A percentile compares a stretch with the other conserved stretches of the same genome.
phyloP scores from a whole-genome alignment of 2,888 invertebrate genomes.

The Halictus quadricinctus region DNA sequence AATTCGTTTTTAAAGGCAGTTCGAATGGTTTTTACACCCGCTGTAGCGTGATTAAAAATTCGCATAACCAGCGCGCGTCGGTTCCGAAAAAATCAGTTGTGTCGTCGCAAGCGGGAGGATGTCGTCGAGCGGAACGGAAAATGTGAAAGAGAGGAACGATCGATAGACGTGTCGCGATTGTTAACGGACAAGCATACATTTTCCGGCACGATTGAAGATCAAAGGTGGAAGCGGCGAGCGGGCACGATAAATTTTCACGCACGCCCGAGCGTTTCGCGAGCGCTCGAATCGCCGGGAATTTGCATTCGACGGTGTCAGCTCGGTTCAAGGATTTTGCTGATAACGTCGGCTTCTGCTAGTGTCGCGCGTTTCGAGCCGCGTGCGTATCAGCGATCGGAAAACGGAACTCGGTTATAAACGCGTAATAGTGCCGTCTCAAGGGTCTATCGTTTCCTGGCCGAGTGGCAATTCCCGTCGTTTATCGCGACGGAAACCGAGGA shows the following conservation, averaged over 20 bases:
- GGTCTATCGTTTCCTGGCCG: neutral
- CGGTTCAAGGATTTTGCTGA: constrained; percentile 37
- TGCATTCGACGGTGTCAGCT: constrained; percentile 38
- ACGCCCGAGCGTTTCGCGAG: constrained; percentile 5
- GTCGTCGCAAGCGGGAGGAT: neutral
- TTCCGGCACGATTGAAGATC: neutral
- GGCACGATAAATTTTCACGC: constrained; percentile 17
- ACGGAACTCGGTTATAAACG: constrained; percentile 3
- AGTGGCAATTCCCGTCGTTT: neutral
- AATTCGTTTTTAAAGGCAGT: neutral
- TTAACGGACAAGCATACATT: neutral
- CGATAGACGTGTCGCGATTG: neutral
- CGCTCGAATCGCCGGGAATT: constrained; percentile 10
- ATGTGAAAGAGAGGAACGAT: neutral
- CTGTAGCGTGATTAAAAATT: neutral
- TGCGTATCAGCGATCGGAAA: constrained; percentile 16
- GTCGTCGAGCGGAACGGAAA: neutral
- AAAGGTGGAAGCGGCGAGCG: neutral
- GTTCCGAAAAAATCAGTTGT: neutral
- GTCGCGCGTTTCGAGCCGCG: constrained; percentile 8
- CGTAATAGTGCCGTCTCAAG: constrained; percentile 4
- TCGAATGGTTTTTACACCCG: neutral
- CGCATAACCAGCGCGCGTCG: neutral
- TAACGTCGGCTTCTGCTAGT: neutral
- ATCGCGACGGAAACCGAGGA: neutral